Conservation (phyloP, 2,113 vertebrate genomes). For the Meleagris gallopavo region DNA sequence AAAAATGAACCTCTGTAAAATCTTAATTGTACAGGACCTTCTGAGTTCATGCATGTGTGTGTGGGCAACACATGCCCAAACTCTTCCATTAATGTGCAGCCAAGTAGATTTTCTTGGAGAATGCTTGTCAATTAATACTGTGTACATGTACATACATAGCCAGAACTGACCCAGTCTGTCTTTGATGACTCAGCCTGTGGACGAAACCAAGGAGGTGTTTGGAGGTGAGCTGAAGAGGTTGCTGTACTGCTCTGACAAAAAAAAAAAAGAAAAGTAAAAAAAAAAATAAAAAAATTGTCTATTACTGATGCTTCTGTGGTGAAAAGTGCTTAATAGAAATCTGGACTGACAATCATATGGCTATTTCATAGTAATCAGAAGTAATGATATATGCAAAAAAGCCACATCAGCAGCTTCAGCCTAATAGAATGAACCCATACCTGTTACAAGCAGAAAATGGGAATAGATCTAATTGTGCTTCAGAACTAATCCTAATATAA, state of each 20-base stretch:
- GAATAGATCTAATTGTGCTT: background rate
- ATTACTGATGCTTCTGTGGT: background rate
- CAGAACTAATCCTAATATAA: background rate
- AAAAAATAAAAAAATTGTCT: background rate
- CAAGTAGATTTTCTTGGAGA: background rate
- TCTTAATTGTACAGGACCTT: background rate
- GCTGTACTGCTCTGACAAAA: background rate
- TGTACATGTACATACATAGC: rapidly evolving
- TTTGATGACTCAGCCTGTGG: background rate
- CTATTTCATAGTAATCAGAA: background rate
- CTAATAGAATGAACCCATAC: background rate
- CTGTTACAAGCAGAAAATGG: background rate
- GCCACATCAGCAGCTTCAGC: background rate
- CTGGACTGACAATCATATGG: background rate
- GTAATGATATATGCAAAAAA: background rate
- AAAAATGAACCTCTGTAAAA: background rate
- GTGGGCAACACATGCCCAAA: background rate
- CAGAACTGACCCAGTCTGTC: background rate
- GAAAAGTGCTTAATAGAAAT: background rate
- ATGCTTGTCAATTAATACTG: background rate
- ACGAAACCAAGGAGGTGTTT: background rate
- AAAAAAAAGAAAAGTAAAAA: background rate
- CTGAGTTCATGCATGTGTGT: background rate
- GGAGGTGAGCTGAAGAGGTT: background rate
- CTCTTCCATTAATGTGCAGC: background rate